Evolutionary conservation across 2,888 invertebrate genomes (phyloP).

Genomic region (Flexamia atlantica): DNA sequence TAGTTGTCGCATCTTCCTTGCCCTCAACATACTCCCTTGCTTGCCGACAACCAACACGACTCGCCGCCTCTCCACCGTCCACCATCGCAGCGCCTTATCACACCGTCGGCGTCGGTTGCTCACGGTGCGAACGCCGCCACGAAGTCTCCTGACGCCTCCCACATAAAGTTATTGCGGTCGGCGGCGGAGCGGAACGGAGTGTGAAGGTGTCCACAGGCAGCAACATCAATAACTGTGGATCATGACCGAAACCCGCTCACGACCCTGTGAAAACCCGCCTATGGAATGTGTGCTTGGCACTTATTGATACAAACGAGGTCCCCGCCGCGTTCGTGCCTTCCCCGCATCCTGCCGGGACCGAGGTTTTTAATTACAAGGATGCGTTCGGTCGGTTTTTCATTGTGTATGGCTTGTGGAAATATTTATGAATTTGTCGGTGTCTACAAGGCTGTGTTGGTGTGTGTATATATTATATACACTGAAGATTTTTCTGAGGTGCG

Average conservation of each 20-base stretch:
- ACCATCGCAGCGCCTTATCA: not conserved
- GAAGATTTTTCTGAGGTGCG: too few relatives aligned
- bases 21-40: too few relatives aligned
- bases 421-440: not conserved
- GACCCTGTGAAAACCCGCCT: slow-evolving; percentile 27
- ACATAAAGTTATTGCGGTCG: slow-evolving; percentile 26
- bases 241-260: slow-evolving; percentile 40
- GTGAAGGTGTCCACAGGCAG: slow-evolving; percentile 7
- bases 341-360: not conserved
- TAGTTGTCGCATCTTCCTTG: too few relatives aligned
- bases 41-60: too few relatives aligned
- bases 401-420: not conserved
- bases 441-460: too few relatives aligned
- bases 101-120: slow-evolving; percentile 8
- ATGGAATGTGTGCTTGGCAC: slow-evolving; percentile 10
- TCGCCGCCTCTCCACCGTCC: not conserved
- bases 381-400: not conserved
- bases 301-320: slow-evolving; percentile 22
- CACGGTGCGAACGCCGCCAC: slow-evolving; percentile 2
- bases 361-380: not conserved
- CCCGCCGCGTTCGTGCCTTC: not conserved
- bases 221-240: slow-evolving; percentile 10
- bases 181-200: slow-evolving; percentile 18
- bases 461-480: too few relatives aligned
- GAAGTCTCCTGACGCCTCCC: slow-evolving; percentile 19